phyloP scores from a whole-genome alignment of 2,888 invertebrate species.

The Spicauda simplicius region DNA sequence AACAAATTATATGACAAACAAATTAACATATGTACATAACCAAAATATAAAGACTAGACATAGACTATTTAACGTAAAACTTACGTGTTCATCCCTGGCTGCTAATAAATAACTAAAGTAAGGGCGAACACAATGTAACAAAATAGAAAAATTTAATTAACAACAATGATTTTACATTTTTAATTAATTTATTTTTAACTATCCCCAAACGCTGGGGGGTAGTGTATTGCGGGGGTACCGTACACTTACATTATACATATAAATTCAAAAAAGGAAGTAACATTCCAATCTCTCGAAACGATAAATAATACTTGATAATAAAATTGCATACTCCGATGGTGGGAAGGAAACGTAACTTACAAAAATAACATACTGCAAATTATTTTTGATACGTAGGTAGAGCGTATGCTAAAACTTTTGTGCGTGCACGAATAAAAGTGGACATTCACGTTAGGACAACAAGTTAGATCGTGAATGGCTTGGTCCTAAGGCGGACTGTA shows the following conservation, averaged over 20 bases:
- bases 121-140: constrained; percentile 40
- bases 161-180: constrained; percentile 51
- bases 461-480: too few relatives aligned
- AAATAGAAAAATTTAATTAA: constrained; percentile 43
- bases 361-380: constrained; percentile 3
- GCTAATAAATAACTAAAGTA: constrained; percentile 48
- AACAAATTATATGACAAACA: constrained; percentile 33
- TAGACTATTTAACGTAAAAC: constrained; percentile 41
- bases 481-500: too few relatives aligned
- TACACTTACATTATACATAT: constrained; percentile 76
- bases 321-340: constrained; percentile 32
- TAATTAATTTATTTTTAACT: constrained; percentile 79
- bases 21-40: background rate
- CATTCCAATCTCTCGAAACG: constrained; percentile 72
- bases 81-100: constrained; percentile 67
- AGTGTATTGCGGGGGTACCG: constrained; percentile 72
- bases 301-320: constrained; percentile 56
- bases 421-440: too few relatives aligned
- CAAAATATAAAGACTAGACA: constrained; percentile 34
- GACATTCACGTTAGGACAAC: too few relatives aligned
- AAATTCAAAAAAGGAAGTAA: constrained; percentile 79
- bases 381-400: too few relatives aligned
- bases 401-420: too few relatives aligned
- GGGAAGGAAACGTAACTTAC: constrained; percentile 12
- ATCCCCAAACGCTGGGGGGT: constrained; percentile 64